These are phyloP conservation scores for Cyclargus thomasi DNA, from an alignment of 1,140 invertebrate genomes.

Conservation along the genomic window DNA sequence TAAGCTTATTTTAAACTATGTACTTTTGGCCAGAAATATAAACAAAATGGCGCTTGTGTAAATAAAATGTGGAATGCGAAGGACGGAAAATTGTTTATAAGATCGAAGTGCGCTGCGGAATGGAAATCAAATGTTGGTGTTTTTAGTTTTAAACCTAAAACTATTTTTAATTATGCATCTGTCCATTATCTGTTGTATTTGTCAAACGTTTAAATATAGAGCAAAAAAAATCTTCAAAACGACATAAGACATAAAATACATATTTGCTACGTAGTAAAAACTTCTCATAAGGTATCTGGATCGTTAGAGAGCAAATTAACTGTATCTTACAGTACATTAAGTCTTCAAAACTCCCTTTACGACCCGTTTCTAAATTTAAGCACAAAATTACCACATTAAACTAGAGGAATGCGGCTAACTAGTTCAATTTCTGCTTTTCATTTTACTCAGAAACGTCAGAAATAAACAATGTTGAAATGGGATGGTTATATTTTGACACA, in stretches of 20 bases:
- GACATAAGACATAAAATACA: not conserved
- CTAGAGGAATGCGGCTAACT: constrained; percentile 1
- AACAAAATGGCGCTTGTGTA: constrained; percentile 29
- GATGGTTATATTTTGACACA: constrained; percentile 4
- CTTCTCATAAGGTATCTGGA: not conserved
- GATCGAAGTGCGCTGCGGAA: not conserved
- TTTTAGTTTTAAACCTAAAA: not conserved
- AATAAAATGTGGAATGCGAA: constrained; percentile 42
- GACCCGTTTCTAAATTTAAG: constrained; percentile 5
- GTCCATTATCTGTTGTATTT: too few relatives aligned
- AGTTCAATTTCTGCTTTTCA: not conserved
- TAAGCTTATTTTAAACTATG: constrained; percentile 25
- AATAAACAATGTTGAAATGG: constrained; percentile 4
- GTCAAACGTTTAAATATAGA: too few relatives aligned
- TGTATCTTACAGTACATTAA: not conserved
- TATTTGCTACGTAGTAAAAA: not conserved
- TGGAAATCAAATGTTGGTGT: not conserved
- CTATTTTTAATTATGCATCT: too few relatives aligned
- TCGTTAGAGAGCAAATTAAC: not conserved
- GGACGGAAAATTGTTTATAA: constrained; percentile 19
- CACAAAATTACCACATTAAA: constrained; percentile 11
- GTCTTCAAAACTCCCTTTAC: not conserved
- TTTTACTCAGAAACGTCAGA: not conserved
- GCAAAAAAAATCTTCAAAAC: not conserved
- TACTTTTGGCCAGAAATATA: constrained; percentile 40